Evolutionary conservation across 2,888 invertebrate genomes (phyloP).

Genomic region (Melanostoma mellinum): DNA sequence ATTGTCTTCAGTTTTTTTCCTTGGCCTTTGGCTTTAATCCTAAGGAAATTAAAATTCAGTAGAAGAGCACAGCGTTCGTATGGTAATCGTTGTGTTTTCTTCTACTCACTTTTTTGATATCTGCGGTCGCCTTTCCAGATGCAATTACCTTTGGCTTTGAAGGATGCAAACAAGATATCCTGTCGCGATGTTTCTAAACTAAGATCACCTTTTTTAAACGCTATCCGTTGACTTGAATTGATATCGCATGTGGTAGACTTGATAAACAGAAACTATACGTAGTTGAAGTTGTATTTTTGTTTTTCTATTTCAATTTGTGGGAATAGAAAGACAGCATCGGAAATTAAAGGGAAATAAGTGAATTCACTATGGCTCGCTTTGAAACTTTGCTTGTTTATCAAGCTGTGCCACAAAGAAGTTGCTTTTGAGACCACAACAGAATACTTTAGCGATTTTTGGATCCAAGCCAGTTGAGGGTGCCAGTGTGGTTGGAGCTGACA

Average conservation of each 20-base stretch:
- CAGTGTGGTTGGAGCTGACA: no score
- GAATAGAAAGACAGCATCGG: neutral
- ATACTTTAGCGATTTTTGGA: no score
- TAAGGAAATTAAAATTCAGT: constrained; percentile 65
- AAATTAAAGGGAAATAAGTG: constrained; percentile 56
- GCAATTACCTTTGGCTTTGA: no score
- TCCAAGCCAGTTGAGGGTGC: no score
- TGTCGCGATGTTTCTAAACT: no score
- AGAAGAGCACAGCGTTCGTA: constrained; percentile 31
- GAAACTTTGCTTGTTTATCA: constrained; percentile 52
- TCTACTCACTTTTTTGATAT: constrained; percentile 30
- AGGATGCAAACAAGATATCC: no score
- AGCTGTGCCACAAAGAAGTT: constrained; percentile 19
- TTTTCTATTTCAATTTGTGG: no score
- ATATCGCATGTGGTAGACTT: no score
- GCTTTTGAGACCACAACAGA: neutral
- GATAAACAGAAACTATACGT: no score
- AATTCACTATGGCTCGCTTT: constrained; percentile 44
- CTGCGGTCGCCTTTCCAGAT: neutral
- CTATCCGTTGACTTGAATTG: no score
- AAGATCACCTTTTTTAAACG: no score
- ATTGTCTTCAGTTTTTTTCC: constrained; percentile 14
- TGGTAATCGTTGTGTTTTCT: constrained; percentile 12
- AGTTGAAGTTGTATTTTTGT: no score
- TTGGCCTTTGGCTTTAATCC: constrained; percentile 45